Base-by-base conservation (phyloP, 2,888 invertebrate genomes). In the Philaethria dido region DNA sequence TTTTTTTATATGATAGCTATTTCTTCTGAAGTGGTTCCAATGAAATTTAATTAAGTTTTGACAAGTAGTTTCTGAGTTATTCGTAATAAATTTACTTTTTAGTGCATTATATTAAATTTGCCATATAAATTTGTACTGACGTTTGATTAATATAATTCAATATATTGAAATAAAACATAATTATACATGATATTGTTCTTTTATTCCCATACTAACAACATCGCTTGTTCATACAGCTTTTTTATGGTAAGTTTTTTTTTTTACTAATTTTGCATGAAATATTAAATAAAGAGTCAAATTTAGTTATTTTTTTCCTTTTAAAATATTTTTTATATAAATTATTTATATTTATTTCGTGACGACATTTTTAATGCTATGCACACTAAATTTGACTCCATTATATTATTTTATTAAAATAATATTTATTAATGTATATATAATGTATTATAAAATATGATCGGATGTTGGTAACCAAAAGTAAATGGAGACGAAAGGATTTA, bases 181-280 rank as follows among this genome's bases (percentile, higher is more conserved):
- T 25, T 52, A 8, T 67, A 63, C 42, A 52, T 44, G 36, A 62
- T 44, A 47, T 64, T 64, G 60, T 61, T 67, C 45, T 62, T 67
- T 67, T 62, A 67, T 67, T 63, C 42, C 54, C 45, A 54, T 47
- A 44, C 42, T 63, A 63, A 55, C 18, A 39, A 14, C 57, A 47
- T 48, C 6, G 57, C 60, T 60, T 60, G 25, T 60, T 29, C 47
- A 60, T 60, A 60, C 45, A 60, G 60, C 45, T 60, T 47, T 16
- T 44, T 18, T 18, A 13, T 45, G 64, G 64, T 64, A 47, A 64
- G 64, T 64, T 8, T 16, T 25, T 57, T 20, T 50, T 42, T n/a
- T 61, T 61, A 33, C 1, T 39, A 62, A 48, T 50, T 39, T 48
- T 62, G 67, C 67, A 67, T 67, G 67, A 6, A 42, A 36, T 54